Evolutionary conservation across 2,888 invertebrate species (phyloP).

Genomic region (Invenusta paracnida): DNA sequence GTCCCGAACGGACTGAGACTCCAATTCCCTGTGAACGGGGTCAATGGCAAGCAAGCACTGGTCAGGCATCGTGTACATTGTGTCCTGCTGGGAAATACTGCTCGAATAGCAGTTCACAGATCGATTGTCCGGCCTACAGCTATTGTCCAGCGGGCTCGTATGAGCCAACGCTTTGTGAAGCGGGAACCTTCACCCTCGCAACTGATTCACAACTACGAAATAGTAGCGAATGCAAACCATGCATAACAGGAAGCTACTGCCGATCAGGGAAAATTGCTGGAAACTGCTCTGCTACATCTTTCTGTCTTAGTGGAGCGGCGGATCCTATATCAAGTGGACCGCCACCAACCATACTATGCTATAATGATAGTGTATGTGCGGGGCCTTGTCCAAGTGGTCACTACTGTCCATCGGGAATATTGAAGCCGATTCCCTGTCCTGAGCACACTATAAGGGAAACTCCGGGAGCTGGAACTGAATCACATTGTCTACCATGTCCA

Average conservation of each 20-base stretch:
- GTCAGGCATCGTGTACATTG: not conserved
- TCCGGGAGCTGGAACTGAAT: slow-evolving; percentile 49
- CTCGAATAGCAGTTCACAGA: not conserved
- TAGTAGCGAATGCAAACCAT: not conserved
- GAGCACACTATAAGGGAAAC: slow-evolving; percentile 51
- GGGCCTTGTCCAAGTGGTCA: slow-evolving; percentile 52
- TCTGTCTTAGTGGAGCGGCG: slow-evolving; percentile 49
- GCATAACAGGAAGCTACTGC: not conserved
- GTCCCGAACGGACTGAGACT: slow-evolving; percentile 47
- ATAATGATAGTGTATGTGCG: not conserved
- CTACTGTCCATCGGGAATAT: slow-evolving; percentile 53
- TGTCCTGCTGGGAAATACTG: not conserved
- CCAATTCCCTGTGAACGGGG: slow-evolving; percentile 53
- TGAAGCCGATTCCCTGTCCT: slow-evolving; percentile 54
- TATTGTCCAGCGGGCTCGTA: slow-evolving; percentile 52
- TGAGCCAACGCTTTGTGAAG: slow-evolving; percentile 49
- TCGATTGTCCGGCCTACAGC: slow-evolving; percentile 51
- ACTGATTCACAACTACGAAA: slow-evolving; percentile 49
- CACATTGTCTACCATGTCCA: slow-evolving; percentile 53
- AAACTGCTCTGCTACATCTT: slow-evolving; percentile 54
- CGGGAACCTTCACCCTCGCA: slow-evolving; percentile 55
- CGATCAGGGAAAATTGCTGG: slow-evolving; percentile 53
- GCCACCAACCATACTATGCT: not conserved
- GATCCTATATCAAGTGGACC: not conserved
- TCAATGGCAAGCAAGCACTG: slow-evolving; percentile 43